Evolutionary conservation across 2,888 invertebrate genomes (phyloP), one percentile per base, ranked within the genome.

Genomic region (Cheilosia variabilis): DNA sequence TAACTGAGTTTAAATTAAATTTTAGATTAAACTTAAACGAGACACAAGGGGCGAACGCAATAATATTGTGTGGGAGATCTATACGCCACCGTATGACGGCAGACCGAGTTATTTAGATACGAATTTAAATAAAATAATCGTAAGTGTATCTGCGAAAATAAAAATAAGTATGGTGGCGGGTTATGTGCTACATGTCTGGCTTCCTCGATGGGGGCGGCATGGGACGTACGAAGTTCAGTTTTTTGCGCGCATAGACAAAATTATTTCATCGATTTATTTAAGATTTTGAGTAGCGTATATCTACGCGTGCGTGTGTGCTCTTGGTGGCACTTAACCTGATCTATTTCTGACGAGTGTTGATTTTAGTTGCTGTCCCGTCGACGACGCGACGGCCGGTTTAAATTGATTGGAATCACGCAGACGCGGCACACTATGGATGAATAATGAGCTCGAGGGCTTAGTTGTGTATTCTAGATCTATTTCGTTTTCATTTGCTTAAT

Each of bases 321-420:
- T 4, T 66, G 50, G 50, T 24, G 31, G n/a, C 73, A 63, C 75
- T 84, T 75, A 84, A 79, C 73, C 79, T 84, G 79, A 84, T 84
- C 73, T 58, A 69, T 63, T 79, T 84, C 55, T 55, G 60, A 62
- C 43, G 47, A 78, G 79, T 84, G 66, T 83, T 83, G 79, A 75
- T 47, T 73, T 79, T 79, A 58, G 50, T 43, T 68, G 62, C 47
- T 34, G 47, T 50, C 27, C 31, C 34, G 50, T n/a, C 43, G 27
- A 50, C 60, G 24, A 41, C 53, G n/a, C 27, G 13, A 19, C 19
- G 31, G n/a, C 43, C n/a, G 60, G 55, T 27, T 58, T 17, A 19
- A 72, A 72, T 34, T 72, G 78, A 83, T 83, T 83, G 83, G 66
- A 73, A 83, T 83, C 78, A 73, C 68, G 66, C 68, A 78, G 78